Evolutionary conservation across 2,113 vertebrate species (phyloP).

Genomic region (Eulacestoma nigropectus): DNA sequence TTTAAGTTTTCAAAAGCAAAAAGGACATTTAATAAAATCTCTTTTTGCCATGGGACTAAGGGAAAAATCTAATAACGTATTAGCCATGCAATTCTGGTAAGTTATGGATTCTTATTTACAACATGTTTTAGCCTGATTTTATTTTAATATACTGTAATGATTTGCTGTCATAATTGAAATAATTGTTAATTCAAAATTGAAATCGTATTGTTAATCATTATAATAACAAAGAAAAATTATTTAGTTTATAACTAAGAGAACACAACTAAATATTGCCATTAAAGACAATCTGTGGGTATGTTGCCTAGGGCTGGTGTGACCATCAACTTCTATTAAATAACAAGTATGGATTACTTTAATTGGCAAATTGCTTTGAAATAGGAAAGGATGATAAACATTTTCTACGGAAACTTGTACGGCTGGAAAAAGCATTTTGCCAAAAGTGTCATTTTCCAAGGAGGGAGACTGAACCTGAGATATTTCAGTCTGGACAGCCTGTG

Average conservation of each 20-base stretch:
- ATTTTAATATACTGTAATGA: slow-evolving; percentile 20
- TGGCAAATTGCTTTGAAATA: neutral
- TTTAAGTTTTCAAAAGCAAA: slow-evolving; percentile 31
- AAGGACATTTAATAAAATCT: slow-evolving; percentile 40
- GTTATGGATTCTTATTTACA: slow-evolving; percentile 18
- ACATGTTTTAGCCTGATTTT: neutral
- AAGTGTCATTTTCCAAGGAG: neutral
- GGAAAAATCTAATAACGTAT: slow-evolving; percentile 22
- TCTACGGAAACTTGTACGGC: neutral
- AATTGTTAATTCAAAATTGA: too few species aligned
- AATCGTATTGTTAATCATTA: slow-evolving; percentile 34
- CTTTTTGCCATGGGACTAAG: neutral
- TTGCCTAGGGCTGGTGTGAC: neutral
- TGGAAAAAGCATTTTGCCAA: neutral
- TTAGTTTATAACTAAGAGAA: neutral
- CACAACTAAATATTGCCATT: neutral
- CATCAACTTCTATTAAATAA: neutral
- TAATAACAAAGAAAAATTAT: neutral
- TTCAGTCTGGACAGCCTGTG: neutral
- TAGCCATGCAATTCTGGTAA: neutral
- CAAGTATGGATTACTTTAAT: neutral
- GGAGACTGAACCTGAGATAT: neutral
- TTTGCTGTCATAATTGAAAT: slow-evolving; percentile 10
- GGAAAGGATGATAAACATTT: neutral
- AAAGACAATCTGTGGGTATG: neutral